Percentiles rank a stretch among this genome's conserved stretches.
phyloP scores from a whole-genome alignment of 2,888 invertebrate genomes.

The Pristionchus japonicus region DNA sequence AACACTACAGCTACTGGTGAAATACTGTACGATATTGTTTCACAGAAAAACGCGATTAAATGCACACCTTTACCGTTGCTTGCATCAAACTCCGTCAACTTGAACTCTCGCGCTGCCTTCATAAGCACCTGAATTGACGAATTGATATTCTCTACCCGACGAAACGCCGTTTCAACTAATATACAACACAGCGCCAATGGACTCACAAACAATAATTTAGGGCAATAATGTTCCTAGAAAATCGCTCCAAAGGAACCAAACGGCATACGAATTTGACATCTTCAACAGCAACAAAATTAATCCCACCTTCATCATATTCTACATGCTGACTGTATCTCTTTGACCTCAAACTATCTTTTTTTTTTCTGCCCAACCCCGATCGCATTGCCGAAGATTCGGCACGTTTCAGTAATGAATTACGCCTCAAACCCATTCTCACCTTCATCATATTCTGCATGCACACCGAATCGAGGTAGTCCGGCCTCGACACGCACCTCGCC shows the following conservation, averaged over 20 bases:
- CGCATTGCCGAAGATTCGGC: too few relatives aligned
- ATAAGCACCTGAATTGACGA: background rate
- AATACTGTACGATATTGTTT: background rate
- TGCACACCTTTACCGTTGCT: constrained; percentile 48
- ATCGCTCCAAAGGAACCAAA: too few relatives aligned
- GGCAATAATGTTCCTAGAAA: too few relatives aligned
- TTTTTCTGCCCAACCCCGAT: too few relatives aligned
- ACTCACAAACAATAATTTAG: too few relatives aligned
- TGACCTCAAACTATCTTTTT: too few relatives aligned
- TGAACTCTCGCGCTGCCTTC: constrained; percentile 16
- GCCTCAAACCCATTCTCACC: background rate
- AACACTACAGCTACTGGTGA: background rate
- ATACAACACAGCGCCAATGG: too few relatives aligned
- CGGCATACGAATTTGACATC: too few relatives aligned
- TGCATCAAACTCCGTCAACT: background rate
- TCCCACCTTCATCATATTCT: constrained; percentile 42
- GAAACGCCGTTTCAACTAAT: background rate
- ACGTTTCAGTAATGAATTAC: too few relatives aligned
- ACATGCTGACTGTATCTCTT: constrained; percentile 29
- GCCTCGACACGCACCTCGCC: constrained; percentile 17
- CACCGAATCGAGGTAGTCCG: constrained; percentile 29
- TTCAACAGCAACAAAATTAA: too few relatives aligned
- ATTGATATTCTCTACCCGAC: background rate
- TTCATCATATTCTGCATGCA: constrained; percentile 41
- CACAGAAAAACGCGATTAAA: background rate